Percentiles rank a stretch among this genome's conserved stretches.
These are phyloP conservation scores for Pangasius larnaudii DNA, from an alignment of 2,797 vertebrate genomes.

Conservation along the genomic window DNA sequence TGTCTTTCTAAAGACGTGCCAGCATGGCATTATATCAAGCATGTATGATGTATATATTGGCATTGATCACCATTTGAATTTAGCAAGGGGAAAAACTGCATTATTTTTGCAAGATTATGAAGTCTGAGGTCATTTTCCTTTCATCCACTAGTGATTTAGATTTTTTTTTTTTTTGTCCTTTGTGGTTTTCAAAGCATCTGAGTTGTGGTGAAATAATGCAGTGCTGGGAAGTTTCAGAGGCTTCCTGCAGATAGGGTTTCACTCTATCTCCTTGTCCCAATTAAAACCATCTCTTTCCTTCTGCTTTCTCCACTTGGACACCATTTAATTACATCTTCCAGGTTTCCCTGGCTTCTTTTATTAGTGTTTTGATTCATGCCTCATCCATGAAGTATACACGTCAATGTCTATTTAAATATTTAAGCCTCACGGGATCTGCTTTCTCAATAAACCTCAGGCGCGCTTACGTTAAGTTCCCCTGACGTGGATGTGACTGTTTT, in stretches of 20 bases:
- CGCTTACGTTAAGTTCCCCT: slow-evolving; percentile 7
- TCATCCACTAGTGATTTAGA: slow-evolving; percentile 66
- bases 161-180: slow-evolving; percentile 63
- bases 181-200: slow-evolving; percentile 64
- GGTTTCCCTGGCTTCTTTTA: slow-evolving; percentile 51
- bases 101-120: slow-evolving; percentile 69
- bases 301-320: slow-evolving; percentile 30
- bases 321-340: slow-evolving; percentile 46
- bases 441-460: slow-evolving; percentile 48
- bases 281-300: slow-evolving; percentile 63
- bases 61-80: slow-evolving; percentile 64
- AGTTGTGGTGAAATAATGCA: slow-evolving; percentile 72
- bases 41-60: slow-evolving; percentile 77
- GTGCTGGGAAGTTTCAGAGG: slow-evolving; percentile 62
- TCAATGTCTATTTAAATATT: slow-evolving; percentile 39
- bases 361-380: slow-evolving; percentile 53
- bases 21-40: slow-evolving; percentile 71
- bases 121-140: slow-evolving; percentile 73
- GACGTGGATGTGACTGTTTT: neutral
- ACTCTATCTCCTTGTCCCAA: slow-evolving; percentile 66
- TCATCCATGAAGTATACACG: slow-evolving; percentile 46
- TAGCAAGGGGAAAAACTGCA: slow-evolving; percentile 70
- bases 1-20: slow-evolving; percentile 71
- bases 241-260: slow-evolving; percentile 63
- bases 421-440: slow-evolving; percentile 42